Evolutionary conservation across 2,797 vertebrate species (phyloP), one percentile per base, ranked within the genome.

Genomic region (Serranus cabrilla): DNA sequence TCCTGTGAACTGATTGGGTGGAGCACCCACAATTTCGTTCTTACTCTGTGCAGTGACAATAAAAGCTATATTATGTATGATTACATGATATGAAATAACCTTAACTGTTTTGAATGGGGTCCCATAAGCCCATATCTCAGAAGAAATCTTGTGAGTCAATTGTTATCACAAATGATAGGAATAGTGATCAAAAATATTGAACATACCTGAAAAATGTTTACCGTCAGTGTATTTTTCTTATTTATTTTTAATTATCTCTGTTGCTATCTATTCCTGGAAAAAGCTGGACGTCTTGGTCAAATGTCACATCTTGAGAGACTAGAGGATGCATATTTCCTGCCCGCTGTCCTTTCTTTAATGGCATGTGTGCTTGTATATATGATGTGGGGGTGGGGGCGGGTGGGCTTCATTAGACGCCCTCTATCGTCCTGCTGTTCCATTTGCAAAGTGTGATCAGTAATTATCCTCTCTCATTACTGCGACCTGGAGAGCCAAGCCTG

Each of bases 381-480:
- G 54, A 58, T 25, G 52, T 23, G 34, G 37, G 31, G 23, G 2
- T 27, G 37, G 31, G 23, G 2, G 11, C 1, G 0, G 9, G 37
- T 8, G 40, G 65, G 43, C 40, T 89, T 85, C 82, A 86, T 86
- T 87, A 70, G 67, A 85, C 20, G 23, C 31, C 69, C 45, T 74
- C 76, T 79, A 76, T 80, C 45, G 13, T 80, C 83, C 79, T 62
- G 74, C 84, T 87, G 81, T 86, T 90, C 80, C 77, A 89, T 88
- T 91, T 87, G 84, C 76, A 83, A 86, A 93, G 82, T 91, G 81
- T 89, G 90, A 92, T 91, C 87, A 87, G 89, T 87, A 92, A 94
- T 91, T 91, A 92, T 89, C 81, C 87, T 76, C 82, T 87, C 87
- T 92, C 87, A 92, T 91, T 93, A 88, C 79, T 42, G 82, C 60